Evolutionary conservation across 2,797 vertebrate species (phyloP).

Genomic region (Lemur catta): DNA sequence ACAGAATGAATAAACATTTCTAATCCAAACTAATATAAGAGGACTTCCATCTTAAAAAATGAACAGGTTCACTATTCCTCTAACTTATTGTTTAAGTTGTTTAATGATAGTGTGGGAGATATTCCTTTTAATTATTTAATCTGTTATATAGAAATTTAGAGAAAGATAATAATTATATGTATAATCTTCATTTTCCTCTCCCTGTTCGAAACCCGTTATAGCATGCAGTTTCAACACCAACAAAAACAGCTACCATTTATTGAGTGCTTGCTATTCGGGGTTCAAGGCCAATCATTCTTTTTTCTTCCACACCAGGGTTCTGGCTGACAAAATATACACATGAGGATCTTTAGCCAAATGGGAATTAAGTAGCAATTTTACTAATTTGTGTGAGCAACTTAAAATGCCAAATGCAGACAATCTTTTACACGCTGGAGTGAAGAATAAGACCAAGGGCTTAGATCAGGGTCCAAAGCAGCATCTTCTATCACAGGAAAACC

Average conservation of each 20-base stretch:
- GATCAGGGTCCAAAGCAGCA: neutral
- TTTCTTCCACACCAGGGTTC: neutral
- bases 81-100: neutral
- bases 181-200: neutral
- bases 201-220: neutral
- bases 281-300: neutral
- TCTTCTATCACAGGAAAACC: neutral
- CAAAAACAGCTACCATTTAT: neutral
- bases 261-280: neutral
- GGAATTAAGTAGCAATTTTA: neutral
- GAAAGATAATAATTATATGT: neutral
- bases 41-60: conserved; percentile 28
- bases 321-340: conserved; percentile 8
- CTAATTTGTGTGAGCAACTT: conserved; percentile 21
- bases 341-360: conserved; percentile 8
- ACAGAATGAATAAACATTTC: neutral
- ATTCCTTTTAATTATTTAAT: neutral
- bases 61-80: neutral
- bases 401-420: neutral
- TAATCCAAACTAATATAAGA: neutral
- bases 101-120: neutral
- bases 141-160: neutral
- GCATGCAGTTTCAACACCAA: neutral
- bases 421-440: neutral
- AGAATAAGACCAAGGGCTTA: neutral